These are phyloP conservation scores for Drosophila histrio DNA, from an alignment of 2,888 invertebrate species.

Conservation along the genomic window DNA sequence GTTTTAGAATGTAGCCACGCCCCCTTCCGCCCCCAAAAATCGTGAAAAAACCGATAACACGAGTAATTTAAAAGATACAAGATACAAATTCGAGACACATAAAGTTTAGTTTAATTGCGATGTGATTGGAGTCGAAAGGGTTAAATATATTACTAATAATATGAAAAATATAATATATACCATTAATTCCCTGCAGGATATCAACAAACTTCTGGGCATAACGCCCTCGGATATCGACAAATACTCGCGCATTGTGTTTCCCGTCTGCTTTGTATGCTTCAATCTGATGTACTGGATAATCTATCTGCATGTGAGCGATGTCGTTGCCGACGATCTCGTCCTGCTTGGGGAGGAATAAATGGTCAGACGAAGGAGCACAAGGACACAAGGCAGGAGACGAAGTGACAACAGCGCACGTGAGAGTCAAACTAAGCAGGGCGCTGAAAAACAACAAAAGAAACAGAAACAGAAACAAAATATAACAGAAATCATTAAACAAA, in stretches of 20 bases:
- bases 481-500: constrained; percentile 49
- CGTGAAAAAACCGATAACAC: too few relatives aligned
- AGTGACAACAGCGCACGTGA: constrained; percentile 72
- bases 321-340: constrained; percentile 96
- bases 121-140: too few relatives aligned
- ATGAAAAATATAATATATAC: neutral
- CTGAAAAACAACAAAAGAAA: constrained; percentile 66
- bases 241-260: constrained; percentile 99
- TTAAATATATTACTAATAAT: too few relatives aligned
- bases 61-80: too few relatives aligned
- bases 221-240: constrained; percentile 99
- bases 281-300: constrained; percentile 99
- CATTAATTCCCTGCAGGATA: constrained; percentile 86
- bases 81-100: too few relatives aligned
- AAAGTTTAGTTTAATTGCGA: too few relatives aligned
- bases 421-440: constrained; percentile 81
- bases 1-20: too few relatives aligned
- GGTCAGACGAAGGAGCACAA: constrained; percentile 15
- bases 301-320: constrained; percentile 97
- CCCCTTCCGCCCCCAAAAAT: too few relatives aligned
- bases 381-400: constrained; percentile 9
- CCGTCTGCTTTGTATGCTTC: constrained; percentile 99
- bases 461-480: constrained; percentile 10
- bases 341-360: constrained; percentile 88
- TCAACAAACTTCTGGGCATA: constrained; percentile 95